Evolutionary conservation across 2,888 invertebrate genomes (phyloP).

Genomic region (Chloroclysta siterata): DNA sequence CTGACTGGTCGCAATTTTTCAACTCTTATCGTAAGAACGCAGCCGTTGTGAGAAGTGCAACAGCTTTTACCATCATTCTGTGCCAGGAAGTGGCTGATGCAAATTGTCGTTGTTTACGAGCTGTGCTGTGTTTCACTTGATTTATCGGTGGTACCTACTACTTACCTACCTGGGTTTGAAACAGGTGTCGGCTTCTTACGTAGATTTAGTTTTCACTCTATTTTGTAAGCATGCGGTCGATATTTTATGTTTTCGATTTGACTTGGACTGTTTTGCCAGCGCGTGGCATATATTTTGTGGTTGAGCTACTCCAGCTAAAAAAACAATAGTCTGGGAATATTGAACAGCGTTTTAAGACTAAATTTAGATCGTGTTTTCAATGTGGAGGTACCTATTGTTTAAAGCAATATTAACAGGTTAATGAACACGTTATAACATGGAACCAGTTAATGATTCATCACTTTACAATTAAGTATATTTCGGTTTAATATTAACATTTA

Average conservation of each 20-base stretch:
- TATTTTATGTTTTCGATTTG: conserved; percentile 9
- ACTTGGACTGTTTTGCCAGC: conserved; percentile 8
- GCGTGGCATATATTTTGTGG: conserved; percentile 5
- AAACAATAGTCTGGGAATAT: conserved; percentile 10
- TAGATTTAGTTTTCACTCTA: conserved; percentile 22
- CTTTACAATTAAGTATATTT: not conserved
- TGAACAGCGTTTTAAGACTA: conserved; percentile 2
- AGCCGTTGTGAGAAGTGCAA: conserved; percentile 11
- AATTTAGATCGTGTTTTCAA: conserved; percentile 4
- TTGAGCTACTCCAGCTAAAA: not conserved
- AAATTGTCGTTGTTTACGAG: conserved; percentile 42
- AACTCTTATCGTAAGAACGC: conserved; percentile 11
- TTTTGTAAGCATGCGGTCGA: conserved; percentile 14
- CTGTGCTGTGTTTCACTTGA: conserved; percentile 33
- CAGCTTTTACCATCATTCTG: conserved; percentile 17
- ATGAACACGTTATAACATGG: not conserved
- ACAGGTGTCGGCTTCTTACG: conserved; percentile 29
- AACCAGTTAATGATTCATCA: not conserved
- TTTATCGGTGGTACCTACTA: conserved; percentile 26
- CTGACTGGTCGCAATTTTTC: conserved; percentile 8
- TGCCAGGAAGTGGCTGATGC: conserved; percentile 26
- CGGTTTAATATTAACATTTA: not conserved
- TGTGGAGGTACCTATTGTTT: conserved; percentile 6
- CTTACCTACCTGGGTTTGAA: conserved; percentile 6
- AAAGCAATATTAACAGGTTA: not conserved